Percentiles rank a stretch among this genome's conserved stretches.
Evolutionary conservation across 2,888 invertebrate genomes (phyloP).

Genomic region (Cephus nigrinus): DNA sequence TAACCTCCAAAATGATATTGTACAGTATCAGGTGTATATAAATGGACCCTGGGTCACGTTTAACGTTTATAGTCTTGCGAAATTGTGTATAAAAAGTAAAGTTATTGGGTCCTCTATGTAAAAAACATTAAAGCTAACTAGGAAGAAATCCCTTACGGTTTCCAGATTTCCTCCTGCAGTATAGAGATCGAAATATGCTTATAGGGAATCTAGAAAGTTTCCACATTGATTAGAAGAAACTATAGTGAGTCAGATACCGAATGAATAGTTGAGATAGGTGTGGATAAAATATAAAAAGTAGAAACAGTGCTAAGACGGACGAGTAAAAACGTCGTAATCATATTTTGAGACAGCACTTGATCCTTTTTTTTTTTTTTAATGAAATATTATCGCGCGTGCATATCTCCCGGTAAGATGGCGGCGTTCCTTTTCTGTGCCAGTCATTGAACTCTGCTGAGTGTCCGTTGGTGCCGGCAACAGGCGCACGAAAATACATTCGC

Average conservation of each 20-base stretch:
- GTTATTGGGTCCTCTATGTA: neutral
- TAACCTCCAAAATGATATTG: neutral
- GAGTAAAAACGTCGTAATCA: neutral
- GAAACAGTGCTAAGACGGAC: neutral
- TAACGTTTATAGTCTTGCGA: neutral
- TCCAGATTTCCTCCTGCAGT: neutral
- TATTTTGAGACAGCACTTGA: neutral
- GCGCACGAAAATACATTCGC: constrained; percentile 30
- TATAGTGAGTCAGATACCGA: neutral
- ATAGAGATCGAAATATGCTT: neutral
- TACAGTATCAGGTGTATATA: neutral
- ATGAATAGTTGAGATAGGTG: neutral
- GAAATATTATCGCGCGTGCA: constrained; percentile 41
- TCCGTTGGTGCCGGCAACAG: constrained; percentile 28
- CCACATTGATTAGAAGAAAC: neutral
- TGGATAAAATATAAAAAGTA: neutral
- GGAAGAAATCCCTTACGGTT: neutral
- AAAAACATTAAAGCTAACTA: neutral
- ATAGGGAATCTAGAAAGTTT: neutral
- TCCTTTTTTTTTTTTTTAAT: constrained; percentile 6
- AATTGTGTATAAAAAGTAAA: neutral
- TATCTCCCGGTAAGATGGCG: constrained; percentile 53
- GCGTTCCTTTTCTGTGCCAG: constrained; percentile 62
- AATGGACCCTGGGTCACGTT: neutral
- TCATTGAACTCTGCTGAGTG: constrained; percentile 56